These are phyloP conservation scores for Drosophila mojavensis DNA, from an alignment of 1,140 invertebrate genomes.

Conservation along the genomic window DNA sequence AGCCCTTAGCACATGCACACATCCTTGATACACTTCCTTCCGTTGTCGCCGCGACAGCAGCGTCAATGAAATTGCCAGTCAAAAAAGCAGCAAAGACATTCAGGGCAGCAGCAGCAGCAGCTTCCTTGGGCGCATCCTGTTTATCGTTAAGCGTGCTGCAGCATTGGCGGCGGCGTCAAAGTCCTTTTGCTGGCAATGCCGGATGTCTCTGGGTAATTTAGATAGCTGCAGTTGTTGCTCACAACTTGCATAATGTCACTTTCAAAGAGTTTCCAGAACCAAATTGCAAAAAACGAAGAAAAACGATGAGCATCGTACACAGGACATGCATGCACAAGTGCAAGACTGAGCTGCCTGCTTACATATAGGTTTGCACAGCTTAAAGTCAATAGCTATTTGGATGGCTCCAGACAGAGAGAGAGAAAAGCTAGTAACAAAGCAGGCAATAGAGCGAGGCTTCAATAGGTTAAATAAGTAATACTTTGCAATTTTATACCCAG, in stretches of 20 bases:
- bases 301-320: slow-evolving; percentile 38
- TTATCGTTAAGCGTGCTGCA: slow-evolving; percentile 55
- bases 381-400: slow-evolving; percentile 11
- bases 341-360: not conserved
- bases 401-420: slow-evolving; percentile 1
- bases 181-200: slow-evolving; percentile 51
- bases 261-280: slow-evolving; percentile 58
- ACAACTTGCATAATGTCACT: slow-evolving; percentile 77
- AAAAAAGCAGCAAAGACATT: slow-evolving; percentile 44
- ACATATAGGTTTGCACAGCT: slow-evolving; percentile 1
- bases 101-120: slow-evolving; percentile 16
- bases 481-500: not conserved
- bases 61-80: slow-evolving; percentile 58
- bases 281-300: slow-evolving; percentile 35
- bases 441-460: not conserved
- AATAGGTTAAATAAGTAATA: not conserved
- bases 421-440: not conserved
- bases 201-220: slow-evolving; percentile 83
- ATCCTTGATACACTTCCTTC: slow-evolving; percentile 65
- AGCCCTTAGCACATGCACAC: slow-evolving; percentile 33
- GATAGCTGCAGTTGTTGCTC: slow-evolving; percentile 69
- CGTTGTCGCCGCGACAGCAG: slow-evolving; percentile 40
- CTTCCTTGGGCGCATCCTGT: slow-evolving; percentile 66
- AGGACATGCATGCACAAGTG: slow-evolving; percentile 16
- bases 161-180: slow-evolving; percentile 22